Base-by-base conservation (phyloP, 2,888 invertebrate genomes). In the Lydus trimaculatus region DNA sequence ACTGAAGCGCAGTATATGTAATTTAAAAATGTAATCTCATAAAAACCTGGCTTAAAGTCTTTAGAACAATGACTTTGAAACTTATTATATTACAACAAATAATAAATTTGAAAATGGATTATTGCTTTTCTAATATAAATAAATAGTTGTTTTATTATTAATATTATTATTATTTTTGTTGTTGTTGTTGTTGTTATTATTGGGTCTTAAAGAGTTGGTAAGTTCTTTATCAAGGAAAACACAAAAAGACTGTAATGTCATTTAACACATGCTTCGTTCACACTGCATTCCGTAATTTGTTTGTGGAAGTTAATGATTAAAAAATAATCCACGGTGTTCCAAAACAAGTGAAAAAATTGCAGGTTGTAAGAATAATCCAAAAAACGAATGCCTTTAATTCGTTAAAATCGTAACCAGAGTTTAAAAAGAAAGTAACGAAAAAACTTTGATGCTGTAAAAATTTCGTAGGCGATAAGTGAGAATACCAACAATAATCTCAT, bases 391-490 rank as follows among this genome's bases (percentile, higher is more conserved):
- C 67, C 61, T 28, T 28, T 56, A 66, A 63, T 69, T 66, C 61
- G 56, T 39, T 63, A 36, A 63, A 59, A 64, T 64, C 65, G 67
- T 62, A 61, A 68, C 67, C 67, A 69, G 63, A 65, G 67, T 65
- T 71, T 61, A 56, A 64, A 62, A 20, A 48, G 59, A 56, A 58
- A 65, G 66, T 72, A 72, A 72, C 71, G 72, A 71, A 72, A 72
- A 72, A 72, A 72, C 68, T 72, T 72, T 71, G 69, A 69, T 60
- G 66, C 64, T 65, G 65, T 58, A 64, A 67, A 72, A 72, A 67
- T 67, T 70, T 70, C 58, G 36, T 20, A 63, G 59, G 63, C 72
- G 70, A 72, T 72, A 72, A 69, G 64, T 68, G 66, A 58, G 63
- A 71, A 71, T 64, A 64, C 31, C 67, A 67, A 69, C 72, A 69